These are phyloP conservation scores for Petrocephalus zakoni DNA, from an alignment of 2,113 vertebrate species.

Conservation along the genomic window DNA sequence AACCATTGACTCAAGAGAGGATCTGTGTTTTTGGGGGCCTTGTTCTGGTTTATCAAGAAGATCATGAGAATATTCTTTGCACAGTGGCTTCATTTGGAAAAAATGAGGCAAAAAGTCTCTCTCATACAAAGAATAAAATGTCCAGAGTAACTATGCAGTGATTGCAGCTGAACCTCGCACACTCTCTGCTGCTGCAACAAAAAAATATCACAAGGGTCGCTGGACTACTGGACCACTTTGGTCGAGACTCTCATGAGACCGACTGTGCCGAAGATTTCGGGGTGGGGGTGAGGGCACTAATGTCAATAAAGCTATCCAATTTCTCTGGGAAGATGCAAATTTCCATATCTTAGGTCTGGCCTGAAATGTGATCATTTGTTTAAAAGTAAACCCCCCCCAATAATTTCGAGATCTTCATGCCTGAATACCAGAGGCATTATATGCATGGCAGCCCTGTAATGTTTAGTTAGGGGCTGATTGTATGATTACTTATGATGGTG, in stretches of 20 bases:
- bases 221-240: background rate
- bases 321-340: conserved; percentile 18
- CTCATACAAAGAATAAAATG: background rate
- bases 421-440: conserved; percentile 20
- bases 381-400: background rate
- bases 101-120: background rate
- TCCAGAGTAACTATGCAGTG: background rate
- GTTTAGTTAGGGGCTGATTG: background rate
- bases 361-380: background rate
- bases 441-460: conserved; percentile 10
- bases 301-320: conserved; percentile 21
- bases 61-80: background rate
- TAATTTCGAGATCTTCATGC: conserved; percentile 25
- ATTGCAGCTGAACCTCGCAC: background rate
- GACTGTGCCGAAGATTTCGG: conserved; percentile 1
- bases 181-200: background rate
- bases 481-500: background rate
- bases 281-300: background rate
- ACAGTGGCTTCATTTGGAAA: background rate
- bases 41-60: background rate
- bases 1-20: background rate
- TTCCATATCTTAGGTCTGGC: conserved; percentile 10
- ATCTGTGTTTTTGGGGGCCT: background rate
- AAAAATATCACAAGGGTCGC: background rate
- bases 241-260: background rate